These are phyloP conservation scores for Lasioglossum marginatum DNA, from an alignment of 2,888 invertebrate genomes.

Conservation along the genomic window DNA sequence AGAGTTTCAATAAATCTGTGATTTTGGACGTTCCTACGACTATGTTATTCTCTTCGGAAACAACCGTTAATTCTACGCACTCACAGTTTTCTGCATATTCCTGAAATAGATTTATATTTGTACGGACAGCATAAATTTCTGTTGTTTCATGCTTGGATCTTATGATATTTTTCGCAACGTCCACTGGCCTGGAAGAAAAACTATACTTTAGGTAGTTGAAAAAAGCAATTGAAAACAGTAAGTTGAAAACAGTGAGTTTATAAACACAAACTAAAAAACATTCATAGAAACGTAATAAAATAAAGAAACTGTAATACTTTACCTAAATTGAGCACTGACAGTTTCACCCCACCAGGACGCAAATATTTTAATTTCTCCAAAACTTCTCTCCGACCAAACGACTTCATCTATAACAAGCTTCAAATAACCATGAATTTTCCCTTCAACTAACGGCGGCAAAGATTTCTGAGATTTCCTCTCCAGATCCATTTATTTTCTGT, in stretches of 20 bases:
- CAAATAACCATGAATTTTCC: slow-evolving; percentile 81
- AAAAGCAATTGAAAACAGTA: not conserved
- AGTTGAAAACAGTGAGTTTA: not conserved
- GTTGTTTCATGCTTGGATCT: slow-evolving; percentile 68
- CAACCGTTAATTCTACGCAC: slow-evolving; percentile 77
- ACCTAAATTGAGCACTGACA: slow-evolving; percentile 80
- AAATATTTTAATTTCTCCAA: slow-evolving; percentile 78
- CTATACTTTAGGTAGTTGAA: not conserved
- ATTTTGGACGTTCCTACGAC: slow-evolving; percentile 78
- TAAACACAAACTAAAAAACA: not conserved
- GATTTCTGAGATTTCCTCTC: slow-evolving; percentile 74
- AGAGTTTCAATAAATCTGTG: slow-evolving; percentile 75
- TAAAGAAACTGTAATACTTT: slow-evolving; percentile 13
- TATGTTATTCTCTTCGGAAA: slow-evolving; percentile 72
- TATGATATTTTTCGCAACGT: slow-evolving; percentile 68
- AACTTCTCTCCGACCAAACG: slow-evolving; percentile 77
- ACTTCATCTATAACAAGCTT: slow-evolving; percentile 80
- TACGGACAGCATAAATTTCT: slow-evolving; percentile 79
- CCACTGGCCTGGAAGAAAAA: slow-evolving; percentile 72
- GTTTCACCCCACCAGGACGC: slow-evolving; percentile 83
- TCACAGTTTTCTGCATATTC: slow-evolving; percentile 82
- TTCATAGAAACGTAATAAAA: not conserved
- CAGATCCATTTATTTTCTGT: slow-evolving; percentile 74
- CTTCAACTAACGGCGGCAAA: slow-evolving; percentile 82
- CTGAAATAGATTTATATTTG: slow-evolving; percentile 78